Conservation (phyloP, 2,797 vertebrate species). For the Clarias platycephalus region DNA sequence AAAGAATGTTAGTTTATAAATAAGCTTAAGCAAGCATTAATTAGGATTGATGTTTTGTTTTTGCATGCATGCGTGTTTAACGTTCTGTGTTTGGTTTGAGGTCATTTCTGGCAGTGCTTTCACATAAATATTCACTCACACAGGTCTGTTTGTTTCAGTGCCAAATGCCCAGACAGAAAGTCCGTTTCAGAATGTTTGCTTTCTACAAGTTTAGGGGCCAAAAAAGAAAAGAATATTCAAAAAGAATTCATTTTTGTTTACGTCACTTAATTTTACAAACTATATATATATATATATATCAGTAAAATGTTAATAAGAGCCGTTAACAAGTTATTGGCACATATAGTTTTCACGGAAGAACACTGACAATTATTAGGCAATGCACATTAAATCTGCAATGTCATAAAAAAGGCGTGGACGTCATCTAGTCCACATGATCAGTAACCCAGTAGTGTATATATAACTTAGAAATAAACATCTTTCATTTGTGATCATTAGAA, state of each 20-base stretch:
- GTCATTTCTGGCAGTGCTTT: neutral
- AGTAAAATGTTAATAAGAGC: neutral
- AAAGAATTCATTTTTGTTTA: neutral
- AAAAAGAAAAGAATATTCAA: neutral
- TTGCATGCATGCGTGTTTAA: neutral
- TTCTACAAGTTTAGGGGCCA: no score
- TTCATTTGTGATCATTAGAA: neutral
- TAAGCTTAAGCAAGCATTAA: neutral
- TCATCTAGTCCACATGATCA: neutral
- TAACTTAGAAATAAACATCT: neutral
- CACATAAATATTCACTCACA: neutral
- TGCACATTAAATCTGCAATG: neutral
- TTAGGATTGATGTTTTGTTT: neutral
- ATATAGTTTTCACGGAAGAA: neutral
- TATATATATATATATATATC: neutral
- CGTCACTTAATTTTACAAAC: neutral
- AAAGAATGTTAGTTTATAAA: neutral
- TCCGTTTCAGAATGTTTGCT: neutral
- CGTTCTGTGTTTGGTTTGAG: neutral
- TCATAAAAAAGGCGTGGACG: neutral
- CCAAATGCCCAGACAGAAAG: no score
- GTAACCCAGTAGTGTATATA: neutral
- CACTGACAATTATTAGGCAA: neutral
- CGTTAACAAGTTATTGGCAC: neutral
- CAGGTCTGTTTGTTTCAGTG: neutral